Evolutionary conservation across 2,888 invertebrate genomes (phyloP), one percentile per base, ranked within the genome.

Genomic region (Ectemnius lituratus): DNA sequence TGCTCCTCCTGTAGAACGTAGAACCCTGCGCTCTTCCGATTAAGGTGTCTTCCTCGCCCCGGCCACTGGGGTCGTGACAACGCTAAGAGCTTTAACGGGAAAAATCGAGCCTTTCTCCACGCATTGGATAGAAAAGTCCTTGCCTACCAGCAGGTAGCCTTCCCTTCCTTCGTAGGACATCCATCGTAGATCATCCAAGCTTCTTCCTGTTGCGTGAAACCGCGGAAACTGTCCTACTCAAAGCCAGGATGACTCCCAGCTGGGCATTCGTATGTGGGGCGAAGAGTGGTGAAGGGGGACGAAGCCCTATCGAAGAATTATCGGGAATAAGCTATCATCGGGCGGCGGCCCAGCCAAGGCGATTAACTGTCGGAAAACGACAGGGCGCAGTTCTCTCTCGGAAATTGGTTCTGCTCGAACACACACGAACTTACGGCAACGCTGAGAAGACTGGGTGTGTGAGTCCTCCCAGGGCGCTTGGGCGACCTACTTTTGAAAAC

Each of bases 401-500:
- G 61, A 61, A 67, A 61, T 67, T 69, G 61, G 23, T n/a, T 57
- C 46, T 52, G 28, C 65, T 47, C 47, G 16, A 52, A 52, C 61
- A 62, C 49, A 47, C 59, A 23, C 23, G 3, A 23, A 23, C 23
- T 23, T 23, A 23, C 23, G 23, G 23, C 2, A 2, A 3, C 23
- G 23, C 23, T 23, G 23, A n/a, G n/a, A n/a, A n/a, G n/a, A 23
- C 23, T 23, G 23, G 23, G 23, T 23, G 23, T 23, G 23, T 23
- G 23, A 23, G 23, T 23, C 23, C 23, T 23, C 23, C 23, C 23
- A 23, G 23, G 23, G 23, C 23, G 23, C 23, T 23, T 23, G 23
- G 52, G n/a, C 75, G 82, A 81, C 84, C 85, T 77, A 85, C 78
- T 84, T 85, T 11, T 73, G 68, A 63, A 67, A 76, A 84, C 82